Evolutionary conservation across 2,888 invertebrate species (phyloP), one percentile per base, ranked within the genome.

Genomic region (Ennomos fuscantarius): DNA sequence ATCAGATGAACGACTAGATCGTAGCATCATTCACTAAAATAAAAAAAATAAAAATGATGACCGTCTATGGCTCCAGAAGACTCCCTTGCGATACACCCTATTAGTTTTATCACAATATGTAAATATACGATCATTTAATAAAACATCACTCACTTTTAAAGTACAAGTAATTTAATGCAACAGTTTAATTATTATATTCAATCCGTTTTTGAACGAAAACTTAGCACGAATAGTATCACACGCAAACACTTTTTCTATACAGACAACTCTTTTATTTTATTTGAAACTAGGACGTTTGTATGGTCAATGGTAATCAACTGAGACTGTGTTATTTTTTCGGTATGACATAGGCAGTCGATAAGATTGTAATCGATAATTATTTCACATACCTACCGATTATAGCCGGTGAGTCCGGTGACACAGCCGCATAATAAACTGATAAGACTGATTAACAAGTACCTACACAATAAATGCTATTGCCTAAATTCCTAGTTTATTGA

Each of bases 301-400:
- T 60, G 54, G 39, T 46, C 41, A 60, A 35, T 58, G 54, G 39
- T 46, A 43, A 60, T 62, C 46, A 49, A 64, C 48, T 64, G 60
- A 59, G 66, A 70, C 65, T 63, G 63, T 65, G 59, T 53, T 66
- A 66, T 72, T 76, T 77, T 24, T 77, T 74, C 54, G 47, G 53
- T 52, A 67, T 66, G 67, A 63, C 66, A 65, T 62, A 53, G 61
- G 54, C 60, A 65, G 57, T 51, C 51, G 80, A 81, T 81, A 74
- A 81, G 79, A 81, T 79, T 74, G 63, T 48, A 36, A 63, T 60
- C 60, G 59, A 57, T 74, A 74, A 70, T 69, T 69, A 73, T 75
- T 75, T 69, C 68, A 72, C 67, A 72, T 73, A 73, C 62, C 44
- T 58, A 56, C 39, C 51, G 54, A 56, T 65, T 53, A 48, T 12